Conservation (phyloP, 2,797 vertebrate species). For the Thamnophis elegans region DNA sequence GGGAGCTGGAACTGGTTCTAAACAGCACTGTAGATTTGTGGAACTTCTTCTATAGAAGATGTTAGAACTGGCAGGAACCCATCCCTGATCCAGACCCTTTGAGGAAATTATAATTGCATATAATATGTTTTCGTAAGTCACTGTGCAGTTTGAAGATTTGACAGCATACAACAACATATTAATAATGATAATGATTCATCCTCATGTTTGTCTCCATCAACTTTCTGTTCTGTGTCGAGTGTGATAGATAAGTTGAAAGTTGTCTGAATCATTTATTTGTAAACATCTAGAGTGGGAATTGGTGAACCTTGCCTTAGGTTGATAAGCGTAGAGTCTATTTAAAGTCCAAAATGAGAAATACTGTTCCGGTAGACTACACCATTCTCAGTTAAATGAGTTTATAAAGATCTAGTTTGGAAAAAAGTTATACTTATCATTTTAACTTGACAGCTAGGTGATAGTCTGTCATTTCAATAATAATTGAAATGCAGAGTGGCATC, state of each 20-base stretch:
- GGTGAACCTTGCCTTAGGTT: neutral
- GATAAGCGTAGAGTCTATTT: neutral
- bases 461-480: neutral
- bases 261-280: neutral
- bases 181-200: neutral
- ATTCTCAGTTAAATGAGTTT: neutral
- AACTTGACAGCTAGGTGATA: neutral
- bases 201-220: neutral
- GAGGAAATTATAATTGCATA: neutral
- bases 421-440: neutral
- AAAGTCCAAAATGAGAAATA: neutral
- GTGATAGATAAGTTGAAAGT: neutral
- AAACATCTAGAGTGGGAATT: neutral
- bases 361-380: neutral
- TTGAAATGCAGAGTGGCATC: neutral
- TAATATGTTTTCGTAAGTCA: neutral
- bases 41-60: too few relatives aligned
- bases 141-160: neutral
- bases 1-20: too few relatives aligned
- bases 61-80: too few relatives aligned
- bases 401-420: neutral
- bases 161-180: neutral
- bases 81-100: neutral
- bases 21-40: too few relatives aligned
- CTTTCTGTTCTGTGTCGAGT: neutral